A percentile compares a stretch with the other conserved stretches of the same genome.
Conservation (phyloP, 2,888 invertebrate species). For the Tenthredo livida region DNA sequence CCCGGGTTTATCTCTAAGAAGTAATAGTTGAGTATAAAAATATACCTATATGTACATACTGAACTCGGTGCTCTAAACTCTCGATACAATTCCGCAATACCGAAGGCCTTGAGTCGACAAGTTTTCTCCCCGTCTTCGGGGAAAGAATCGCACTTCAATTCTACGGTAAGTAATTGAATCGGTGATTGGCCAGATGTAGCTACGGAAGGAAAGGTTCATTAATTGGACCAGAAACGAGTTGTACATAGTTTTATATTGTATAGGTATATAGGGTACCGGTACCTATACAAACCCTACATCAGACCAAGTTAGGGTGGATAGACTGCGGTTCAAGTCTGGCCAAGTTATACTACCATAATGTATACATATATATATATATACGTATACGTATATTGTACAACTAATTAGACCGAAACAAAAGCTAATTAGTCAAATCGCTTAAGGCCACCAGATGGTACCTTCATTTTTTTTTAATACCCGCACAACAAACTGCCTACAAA, state of each 20-base stretch:
- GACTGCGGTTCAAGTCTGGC: background rate
- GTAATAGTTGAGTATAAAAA: slow-evolving; percentile 6
- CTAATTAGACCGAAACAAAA: slow-evolving; percentile 38
- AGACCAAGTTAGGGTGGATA: background rate
- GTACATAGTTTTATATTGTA: slow-evolving; percentile 8
- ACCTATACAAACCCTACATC: background rate
- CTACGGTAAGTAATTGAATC: slow-evolving; percentile 38
- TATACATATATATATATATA: background rate
- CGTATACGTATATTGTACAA: background rate
- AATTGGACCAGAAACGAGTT: slow-evolving; percentile 36
- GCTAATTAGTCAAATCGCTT: slow-evolving; percentile 38
- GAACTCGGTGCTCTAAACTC: background rate
- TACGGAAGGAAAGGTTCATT: slow-evolving; percentile 35
- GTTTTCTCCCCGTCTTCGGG: slow-evolving; percentile 42
- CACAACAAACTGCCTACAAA: background rate
- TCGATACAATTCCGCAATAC: background rate
- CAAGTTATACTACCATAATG: background rate
- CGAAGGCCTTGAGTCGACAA: slow-evolving; percentile 36
- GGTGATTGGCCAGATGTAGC: slow-evolving; percentile 44
- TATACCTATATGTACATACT: background rate
- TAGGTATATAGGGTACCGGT: background rate
- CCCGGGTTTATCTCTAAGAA: background rate
- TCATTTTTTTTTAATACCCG: slow-evolving; percentile 15
- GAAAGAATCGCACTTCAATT: slow-evolving; percentile 48
- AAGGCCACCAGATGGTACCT: slow-evolving; percentile 4